These are phyloP conservation scores for Ypsolopha sequella DNA, from an alignment of 2,888 invertebrate species.

Conservation along the genomic window DNA sequence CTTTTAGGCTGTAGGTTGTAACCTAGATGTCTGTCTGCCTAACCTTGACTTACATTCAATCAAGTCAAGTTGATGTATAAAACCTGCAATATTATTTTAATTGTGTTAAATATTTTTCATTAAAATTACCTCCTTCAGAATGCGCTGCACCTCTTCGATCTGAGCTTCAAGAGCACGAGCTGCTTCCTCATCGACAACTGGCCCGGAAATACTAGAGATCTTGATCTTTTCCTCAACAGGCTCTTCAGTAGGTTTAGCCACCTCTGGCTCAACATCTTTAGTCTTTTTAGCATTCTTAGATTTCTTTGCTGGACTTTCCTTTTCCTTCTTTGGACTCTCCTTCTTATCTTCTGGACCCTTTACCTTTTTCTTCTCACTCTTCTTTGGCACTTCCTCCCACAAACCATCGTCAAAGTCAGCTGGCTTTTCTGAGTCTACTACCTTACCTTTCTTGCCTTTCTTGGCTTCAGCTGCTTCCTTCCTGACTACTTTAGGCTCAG, in stretches of 20 bases:
- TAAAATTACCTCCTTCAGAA: conserved; percentile 51
- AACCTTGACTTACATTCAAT: no score
- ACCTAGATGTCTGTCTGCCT: no score
- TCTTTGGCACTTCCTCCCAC: conserved; percentile 80
- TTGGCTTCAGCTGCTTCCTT: conserved; percentile 61
- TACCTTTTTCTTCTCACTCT: conserved; percentile 77
- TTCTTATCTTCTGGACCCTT: conserved; percentile 63
- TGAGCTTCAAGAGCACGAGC: conserved; percentile 56
- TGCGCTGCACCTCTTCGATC: conserved; percentile 57
- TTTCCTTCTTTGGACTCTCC: conserved; percentile 56
- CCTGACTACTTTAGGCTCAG: conserved; percentile 41
- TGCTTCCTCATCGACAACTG: conserved; percentile 49
- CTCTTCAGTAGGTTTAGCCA: conserved; percentile 29
- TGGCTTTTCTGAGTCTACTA: conserved; percentile 73
- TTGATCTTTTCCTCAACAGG: conserved; percentile 50
- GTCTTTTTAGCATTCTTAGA: conserved; percentile 54
- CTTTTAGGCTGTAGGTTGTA: no score
- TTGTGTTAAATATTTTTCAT: no score
- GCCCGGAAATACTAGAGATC: conserved; percentile 52
- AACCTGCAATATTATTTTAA: no score
- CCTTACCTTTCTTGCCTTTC: conserved; percentile 73
- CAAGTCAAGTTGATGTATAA: no score
- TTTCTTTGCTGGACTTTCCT: conserved; percentile 61
- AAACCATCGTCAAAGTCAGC: conserved; percentile 80
- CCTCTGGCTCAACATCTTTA: conserved; percentile 37